Evolutionary conservation across 2,888 invertebrate genomes (phyloP).

Genomic region (Rhaphigaster nebulosa): DNA sequence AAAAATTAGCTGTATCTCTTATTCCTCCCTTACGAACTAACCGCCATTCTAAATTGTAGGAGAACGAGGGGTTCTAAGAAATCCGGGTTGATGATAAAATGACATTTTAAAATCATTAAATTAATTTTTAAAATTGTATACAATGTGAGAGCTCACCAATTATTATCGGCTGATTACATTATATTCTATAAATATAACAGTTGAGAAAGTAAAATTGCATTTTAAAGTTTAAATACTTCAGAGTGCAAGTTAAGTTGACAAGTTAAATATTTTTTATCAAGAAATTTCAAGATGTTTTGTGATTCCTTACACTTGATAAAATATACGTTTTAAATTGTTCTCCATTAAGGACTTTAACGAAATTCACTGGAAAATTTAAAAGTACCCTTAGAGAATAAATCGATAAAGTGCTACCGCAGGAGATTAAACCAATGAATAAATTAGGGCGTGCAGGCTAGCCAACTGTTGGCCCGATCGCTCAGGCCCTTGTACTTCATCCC

Average conservation of each 20-base stretch:
- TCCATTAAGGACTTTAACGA: background rate
- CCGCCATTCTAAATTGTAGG: no score
- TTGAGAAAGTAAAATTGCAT: no score
- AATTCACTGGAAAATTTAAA: conserved; percentile 2
- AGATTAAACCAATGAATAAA: conserved; percentile 41
- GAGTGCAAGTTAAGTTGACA: no score
- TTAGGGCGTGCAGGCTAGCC: conserved; percentile 8
- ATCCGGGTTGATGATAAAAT: no score
- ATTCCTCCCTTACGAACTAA: no score
- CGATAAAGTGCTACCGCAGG: conserved; percentile 28
- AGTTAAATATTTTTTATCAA: background rate
- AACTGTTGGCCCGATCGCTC: background rate
- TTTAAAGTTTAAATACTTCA: no score
- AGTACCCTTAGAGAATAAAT: background rate
- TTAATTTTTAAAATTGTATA: no score
- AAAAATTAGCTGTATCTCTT: no score
- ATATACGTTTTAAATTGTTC: background rate
- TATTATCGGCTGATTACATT: no score
- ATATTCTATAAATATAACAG: background rate
- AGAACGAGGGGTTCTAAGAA: no score
- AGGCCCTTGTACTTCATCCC: background rate
- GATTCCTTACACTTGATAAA: background rate
- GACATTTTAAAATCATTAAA: no score
- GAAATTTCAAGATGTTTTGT: background rate
- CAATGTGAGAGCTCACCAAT: no score